phyloP scores from a whole-genome alignment of 2,797 vertebrate genomes.

The Hypotaenidia okinawae region DNA sequence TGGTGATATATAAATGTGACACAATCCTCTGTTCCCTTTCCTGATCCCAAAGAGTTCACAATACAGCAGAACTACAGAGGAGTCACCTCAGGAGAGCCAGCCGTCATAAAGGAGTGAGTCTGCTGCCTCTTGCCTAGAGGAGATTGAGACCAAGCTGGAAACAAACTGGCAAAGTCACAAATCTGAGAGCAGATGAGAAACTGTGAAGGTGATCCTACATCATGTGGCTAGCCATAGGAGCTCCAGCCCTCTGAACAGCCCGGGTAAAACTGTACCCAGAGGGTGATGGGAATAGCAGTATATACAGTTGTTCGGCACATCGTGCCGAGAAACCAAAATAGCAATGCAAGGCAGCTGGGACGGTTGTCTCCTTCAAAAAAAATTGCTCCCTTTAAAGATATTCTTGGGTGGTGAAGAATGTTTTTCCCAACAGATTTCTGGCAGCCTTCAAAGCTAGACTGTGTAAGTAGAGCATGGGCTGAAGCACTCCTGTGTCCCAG shows the following conservation, averaged over 20 bases:
- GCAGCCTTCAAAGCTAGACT: background rate
- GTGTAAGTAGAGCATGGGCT: background rate
- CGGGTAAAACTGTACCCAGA: background rate
- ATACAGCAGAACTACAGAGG: background rate
- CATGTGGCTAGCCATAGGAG: background rate
- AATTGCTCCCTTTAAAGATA: background rate
- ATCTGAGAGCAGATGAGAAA: background rate
- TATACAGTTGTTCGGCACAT: conserved; percentile 13
- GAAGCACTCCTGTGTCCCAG: background rate
- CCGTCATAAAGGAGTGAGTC: background rate
- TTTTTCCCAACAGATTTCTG: background rate
- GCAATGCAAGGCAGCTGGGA: background rate
- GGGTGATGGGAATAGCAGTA: background rate
- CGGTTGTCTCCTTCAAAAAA: background rate
- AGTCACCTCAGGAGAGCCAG: background rate
- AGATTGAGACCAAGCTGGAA: background rate
- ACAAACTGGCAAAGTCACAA: background rate
- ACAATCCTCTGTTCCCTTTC: background rate
- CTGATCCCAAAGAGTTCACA: background rate
- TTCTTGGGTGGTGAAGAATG: conserved; percentile 12
- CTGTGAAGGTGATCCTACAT: background rate
- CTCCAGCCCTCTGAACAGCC: background rate
- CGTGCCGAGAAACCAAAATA: conserved; percentile 5
- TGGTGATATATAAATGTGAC: background rate
- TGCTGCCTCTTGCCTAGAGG: background rate